Evolutionary conservation across 2,888 invertebrate genomes (phyloP).

Genomic region (Lamellibrachia columna): DNA sequence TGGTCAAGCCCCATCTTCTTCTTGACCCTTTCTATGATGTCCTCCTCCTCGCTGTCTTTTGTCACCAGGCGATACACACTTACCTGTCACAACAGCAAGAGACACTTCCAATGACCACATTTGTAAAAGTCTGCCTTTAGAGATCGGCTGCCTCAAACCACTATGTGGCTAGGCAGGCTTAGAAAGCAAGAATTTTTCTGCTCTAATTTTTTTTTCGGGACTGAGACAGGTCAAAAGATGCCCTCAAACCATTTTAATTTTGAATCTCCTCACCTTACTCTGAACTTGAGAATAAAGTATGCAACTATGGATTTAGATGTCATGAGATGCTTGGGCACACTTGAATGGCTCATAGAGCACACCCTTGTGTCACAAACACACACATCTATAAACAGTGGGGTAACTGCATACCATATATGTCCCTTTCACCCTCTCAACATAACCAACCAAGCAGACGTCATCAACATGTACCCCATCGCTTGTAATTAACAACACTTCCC

Average conservation of each 20-base stretch:
- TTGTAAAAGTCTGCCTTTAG: too few species aligned
- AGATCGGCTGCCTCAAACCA: not conserved
- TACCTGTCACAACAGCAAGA: conserved; percentile 72
- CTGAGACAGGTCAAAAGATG: not conserved
- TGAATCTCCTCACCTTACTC: too few species aligned
- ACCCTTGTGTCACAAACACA: conserved; percentile 62
- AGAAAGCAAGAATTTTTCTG: not conserved
- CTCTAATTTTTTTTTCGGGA: not conserved
- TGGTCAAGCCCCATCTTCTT: conserved; percentile 99
- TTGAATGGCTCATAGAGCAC: too few species aligned
- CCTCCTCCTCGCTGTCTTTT: conserved; percentile 96
- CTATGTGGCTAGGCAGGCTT: not conserved
- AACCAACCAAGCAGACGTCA: too few species aligned
- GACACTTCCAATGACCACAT: not conserved
- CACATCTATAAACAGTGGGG: too few species aligned
- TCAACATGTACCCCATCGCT: too few species aligned
- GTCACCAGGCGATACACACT: conserved; percentile 98
- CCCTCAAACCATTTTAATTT: not conserved
- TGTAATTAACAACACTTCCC: too few species aligned
- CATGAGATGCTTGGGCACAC: too few species aligned
- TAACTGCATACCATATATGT: too few species aligned
- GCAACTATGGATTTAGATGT: too few species aligned
- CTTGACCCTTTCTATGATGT: conserved; percentile 97
- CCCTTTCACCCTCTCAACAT: too few species aligned
- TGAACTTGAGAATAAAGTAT: too few species aligned